Evolutionary conservation across 2,797 vertebrate genomes (phyloP).

Genomic region (Sciurus carolinensis): DNA sequence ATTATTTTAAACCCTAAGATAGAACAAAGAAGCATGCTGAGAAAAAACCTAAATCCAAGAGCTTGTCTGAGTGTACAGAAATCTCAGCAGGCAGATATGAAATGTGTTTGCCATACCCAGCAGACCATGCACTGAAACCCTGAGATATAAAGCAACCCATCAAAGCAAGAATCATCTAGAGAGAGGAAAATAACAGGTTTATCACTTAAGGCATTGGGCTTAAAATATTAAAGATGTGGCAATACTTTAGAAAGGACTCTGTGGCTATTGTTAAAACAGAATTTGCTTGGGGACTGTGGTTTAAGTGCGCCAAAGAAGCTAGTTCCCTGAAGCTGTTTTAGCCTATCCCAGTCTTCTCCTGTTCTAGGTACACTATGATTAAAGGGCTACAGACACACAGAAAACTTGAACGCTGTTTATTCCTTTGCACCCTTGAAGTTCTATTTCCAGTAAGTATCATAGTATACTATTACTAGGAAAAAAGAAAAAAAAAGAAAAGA

Average conservation of each 20-base stretch:
- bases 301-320: constrained; percentile 83
- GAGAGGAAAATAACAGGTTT: constrained; percentile 76
- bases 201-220: constrained; percentile 85
- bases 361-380: constrained; percentile 59
- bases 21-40: constrained; percentile 75
- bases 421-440: constrained; percentile 65
- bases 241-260: constrained; percentile 78
- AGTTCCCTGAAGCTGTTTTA: constrained; percentile 83
- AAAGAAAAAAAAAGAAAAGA: background rate
- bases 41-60: constrained; percentile 65
- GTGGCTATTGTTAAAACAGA: constrained; percentile 76
- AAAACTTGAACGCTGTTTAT: constrained; percentile 45
- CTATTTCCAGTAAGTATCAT: constrained; percentile 23
- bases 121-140: constrained; percentile 55
- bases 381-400: constrained; percentile 66
- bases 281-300: constrained; percentile 83
- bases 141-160: constrained; percentile 71
- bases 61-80: constrained; percentile 19
- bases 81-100: constrained; percentile 69
- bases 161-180: constrained; percentile 73
- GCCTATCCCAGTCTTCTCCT: background rate
- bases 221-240: constrained; percentile 88
- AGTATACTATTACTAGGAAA: background rate
- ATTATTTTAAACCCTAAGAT: constrained; percentile 22
- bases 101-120: constrained; percentile 61